Conservation (phyloP, 2,797 vertebrate species). For the Arrhamphus sclerolepis region DNA sequence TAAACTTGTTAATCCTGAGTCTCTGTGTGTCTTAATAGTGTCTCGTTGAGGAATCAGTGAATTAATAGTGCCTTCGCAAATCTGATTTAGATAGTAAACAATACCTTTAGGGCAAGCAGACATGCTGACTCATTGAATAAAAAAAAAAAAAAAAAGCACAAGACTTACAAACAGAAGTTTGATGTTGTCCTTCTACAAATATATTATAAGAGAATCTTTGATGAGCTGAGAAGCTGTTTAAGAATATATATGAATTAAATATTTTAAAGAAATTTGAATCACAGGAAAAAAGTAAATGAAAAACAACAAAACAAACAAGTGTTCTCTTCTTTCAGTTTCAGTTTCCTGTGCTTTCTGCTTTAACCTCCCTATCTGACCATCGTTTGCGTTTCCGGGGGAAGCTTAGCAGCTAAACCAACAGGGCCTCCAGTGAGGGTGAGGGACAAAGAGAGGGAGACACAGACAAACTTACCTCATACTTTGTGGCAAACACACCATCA, state of each 20-base stretch:
- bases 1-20: conserved; percentile 78
- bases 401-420: conserved; percentile 80
- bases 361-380: conserved; percentile 76
- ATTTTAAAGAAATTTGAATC: background rate
- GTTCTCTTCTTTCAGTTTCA: conserved; percentile 40
- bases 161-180: conserved; percentile 26
- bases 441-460: conserved; percentile 74
- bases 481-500: conserved; percentile 51
- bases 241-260: background rate
- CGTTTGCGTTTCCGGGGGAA: conserved; percentile 76
- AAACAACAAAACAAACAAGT: conserved; percentile 3
- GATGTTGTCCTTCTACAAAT: background rate
- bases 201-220: too few relatives aligned
- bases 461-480: conserved; percentile 82
- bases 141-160: conserved; percentile 25
- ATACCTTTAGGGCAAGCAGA: conserved; percentile 59
- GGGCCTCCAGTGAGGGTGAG: conserved; percentile 74
- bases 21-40: conserved; percentile 68
- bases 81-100: conserved; percentile 73
- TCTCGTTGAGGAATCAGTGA: conserved; percentile 79
- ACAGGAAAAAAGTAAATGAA: background rate
- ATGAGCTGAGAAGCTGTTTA: background rate
- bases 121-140: conserved; percentile 50
- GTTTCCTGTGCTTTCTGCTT: conserved; percentile 59
- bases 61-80: conserved; percentile 74